Conservation (phyloP, 1,140 invertebrate species). For the Luehdorfia chinensis region DNA sequence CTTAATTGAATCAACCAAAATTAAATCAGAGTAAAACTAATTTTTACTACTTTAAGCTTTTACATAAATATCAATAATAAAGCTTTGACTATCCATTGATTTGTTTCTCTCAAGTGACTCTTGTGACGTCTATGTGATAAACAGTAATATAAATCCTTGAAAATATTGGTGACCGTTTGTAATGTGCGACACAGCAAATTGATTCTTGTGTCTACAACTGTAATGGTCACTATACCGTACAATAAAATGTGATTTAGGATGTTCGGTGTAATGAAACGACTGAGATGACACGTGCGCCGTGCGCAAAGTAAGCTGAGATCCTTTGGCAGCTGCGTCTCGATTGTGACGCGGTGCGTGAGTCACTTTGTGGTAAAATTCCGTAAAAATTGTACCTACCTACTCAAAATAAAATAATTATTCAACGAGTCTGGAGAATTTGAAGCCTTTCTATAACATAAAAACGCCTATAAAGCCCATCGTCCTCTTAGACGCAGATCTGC, state of each 20-base stretch:
- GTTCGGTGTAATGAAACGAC: conserved; percentile 30
- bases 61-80: too few species aligned
- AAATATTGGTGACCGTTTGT: conserved; percentile 28
- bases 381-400: conserved; percentile 22
- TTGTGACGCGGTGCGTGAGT: conserved; percentile 50
- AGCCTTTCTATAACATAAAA: too few species aligned
- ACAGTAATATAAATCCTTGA: conserved; percentile 25
- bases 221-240: conserved; percentile 22
- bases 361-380: conserved; percentile 25
- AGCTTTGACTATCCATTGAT: conserved; percentile 4
- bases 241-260: conserved; percentile 30
- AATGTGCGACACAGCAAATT: conserved; percentile 7
- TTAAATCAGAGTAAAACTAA: too few species aligned
- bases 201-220: background rate
- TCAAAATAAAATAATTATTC: background rate
- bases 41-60: too few species aligned
- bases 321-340: conserved; percentile 64
- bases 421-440: too few species aligned
- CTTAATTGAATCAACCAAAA: too few species aligned
- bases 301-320: conserved; percentile 70
- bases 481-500: too few species aligned
- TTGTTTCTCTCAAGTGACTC: conserved; percentile 6
- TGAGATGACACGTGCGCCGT: conserved; percentile 56
- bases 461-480: too few species aligned
- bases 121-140: too few species aligned